phyloP scores from a whole-genome alignment of 2,113 vertebrate species.

The Phalacrocorax aristotelis region DNA sequence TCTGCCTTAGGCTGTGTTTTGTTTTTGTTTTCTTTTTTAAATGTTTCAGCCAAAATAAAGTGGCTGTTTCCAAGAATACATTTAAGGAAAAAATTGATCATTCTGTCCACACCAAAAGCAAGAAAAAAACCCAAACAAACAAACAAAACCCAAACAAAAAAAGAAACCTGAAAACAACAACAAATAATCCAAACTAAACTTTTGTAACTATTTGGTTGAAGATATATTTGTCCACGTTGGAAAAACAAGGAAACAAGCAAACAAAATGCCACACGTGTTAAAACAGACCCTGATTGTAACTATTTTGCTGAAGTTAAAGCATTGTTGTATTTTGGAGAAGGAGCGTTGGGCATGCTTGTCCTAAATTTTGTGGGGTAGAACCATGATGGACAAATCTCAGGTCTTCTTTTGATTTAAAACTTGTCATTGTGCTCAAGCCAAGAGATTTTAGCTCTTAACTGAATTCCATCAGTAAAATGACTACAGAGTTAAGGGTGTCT shows the following conservation, averaged over 20 bases:
- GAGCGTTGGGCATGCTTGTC: neutral
- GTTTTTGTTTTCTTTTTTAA: neutral
- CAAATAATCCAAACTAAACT: neutral
- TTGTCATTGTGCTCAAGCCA: neutral
- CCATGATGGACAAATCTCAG: neutral
- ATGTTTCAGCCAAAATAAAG: neutral
- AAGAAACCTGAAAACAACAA: neutral
- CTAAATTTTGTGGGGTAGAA: neutral
- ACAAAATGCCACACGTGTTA: neutral
- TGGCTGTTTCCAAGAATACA: neutral
- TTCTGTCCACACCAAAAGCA: neutral
- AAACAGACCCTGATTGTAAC: neutral
- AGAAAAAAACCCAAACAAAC: neutral
- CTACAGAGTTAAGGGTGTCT: neutral
- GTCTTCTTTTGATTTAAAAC: neutral
- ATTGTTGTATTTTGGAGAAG: neutral
- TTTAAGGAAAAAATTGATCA: neutral
- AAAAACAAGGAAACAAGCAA: neutral
- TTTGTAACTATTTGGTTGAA: neutral
- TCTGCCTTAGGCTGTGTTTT: neutral
- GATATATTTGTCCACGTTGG: neutral
- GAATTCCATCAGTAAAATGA: neutral
- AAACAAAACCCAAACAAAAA: neutral
- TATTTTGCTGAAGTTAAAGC: neutral
- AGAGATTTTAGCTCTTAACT: neutral